Conservation (phyloP, 2,113 vertebrate genomes). For the Albula glossodonta region DNA sequence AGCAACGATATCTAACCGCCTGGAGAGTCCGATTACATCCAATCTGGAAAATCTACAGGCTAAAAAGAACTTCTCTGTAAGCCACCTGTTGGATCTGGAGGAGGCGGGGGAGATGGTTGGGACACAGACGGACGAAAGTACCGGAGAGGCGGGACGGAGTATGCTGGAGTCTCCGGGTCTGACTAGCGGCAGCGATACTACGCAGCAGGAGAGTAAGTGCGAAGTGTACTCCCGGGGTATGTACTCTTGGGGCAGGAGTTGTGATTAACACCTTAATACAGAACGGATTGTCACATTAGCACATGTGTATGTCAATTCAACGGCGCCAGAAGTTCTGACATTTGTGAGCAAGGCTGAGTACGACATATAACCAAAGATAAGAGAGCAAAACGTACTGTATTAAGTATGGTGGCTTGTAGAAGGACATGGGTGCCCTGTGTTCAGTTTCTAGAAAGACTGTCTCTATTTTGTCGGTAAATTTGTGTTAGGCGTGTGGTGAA, state of each 20-base stretch:
- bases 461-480: not conserved
- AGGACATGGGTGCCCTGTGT: not conserved
- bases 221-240: conserved; percentile 35
- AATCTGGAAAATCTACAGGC: conserved; percentile 91
- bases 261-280: conserved; percentile 38
- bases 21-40: conserved; percentile 85
- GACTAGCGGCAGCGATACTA: conserved; percentile 96
- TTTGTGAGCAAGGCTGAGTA: conserved; percentile 8
- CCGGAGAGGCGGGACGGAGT: conserved; percentile 85
- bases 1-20: conserved; percentile 79
- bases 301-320: conserved; percentile 30
- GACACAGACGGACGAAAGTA: conserved; percentile 83
- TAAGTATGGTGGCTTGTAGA: not conserved
- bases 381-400: not conserved
- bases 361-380: conserved; percentile 16
- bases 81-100: conserved; percentile 97
- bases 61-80: conserved; percentile 99
- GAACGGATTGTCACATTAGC: conserved; percentile 37
- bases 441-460: not conserved
- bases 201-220: conserved; percentile 96
- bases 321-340: conserved; percentile 33
- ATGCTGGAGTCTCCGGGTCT: conserved; percentile 94
- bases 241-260: conserved; percentile 24
- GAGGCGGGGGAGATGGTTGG: conserved; percentile 93
- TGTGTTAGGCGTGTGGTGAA: not conserved